Evolutionary conservation across 2,888 invertebrate genomes (phyloP).

Genomic region (Xylota segnis): DNA sequence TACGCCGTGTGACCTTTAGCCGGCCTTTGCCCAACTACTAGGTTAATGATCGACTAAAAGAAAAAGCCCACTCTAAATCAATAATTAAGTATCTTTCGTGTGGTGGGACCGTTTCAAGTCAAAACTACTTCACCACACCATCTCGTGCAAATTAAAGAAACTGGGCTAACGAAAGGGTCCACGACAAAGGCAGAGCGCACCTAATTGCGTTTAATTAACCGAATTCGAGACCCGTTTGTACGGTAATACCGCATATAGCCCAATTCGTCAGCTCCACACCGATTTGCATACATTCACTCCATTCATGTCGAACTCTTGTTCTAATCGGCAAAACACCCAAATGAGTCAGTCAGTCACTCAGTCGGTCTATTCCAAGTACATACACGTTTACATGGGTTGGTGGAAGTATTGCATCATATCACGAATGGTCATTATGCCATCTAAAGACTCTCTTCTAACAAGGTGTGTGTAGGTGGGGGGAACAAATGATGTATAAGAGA

Average conservation of each 20-base stretch:
- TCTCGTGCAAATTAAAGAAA: background rate
- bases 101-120: background rate
- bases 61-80: slow-evolving; percentile 10
- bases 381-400: too few relatives aligned
- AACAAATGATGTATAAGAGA: background rate
- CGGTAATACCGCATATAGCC: background rate
- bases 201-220: slow-evolving; percentile 14
- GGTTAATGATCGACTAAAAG: slow-evolving; percentile 27
- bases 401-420: too few relatives aligned
- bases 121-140: background rate
- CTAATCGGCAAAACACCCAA: background rate
- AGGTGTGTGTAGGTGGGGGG: too few relatives aligned
- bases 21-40: background rate
- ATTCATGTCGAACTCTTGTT: background rate
- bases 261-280: background rate
- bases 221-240: background rate
- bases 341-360: background rate
- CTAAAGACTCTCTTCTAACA: too few relatives aligned
- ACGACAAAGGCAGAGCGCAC: slow-evolving; percentile 1
- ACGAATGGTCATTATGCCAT: too few relatives aligned
- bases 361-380: too few relatives aligned
- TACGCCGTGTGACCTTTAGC: slow-evolving; percentile 13
- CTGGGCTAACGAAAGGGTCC: slow-evolving; percentile 11
- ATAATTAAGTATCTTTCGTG: background rate
- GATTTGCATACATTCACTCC: background rate